Base-by-base conservation (phyloP, 1,140 invertebrate species). In the Drosophila yakuba region DNA sequence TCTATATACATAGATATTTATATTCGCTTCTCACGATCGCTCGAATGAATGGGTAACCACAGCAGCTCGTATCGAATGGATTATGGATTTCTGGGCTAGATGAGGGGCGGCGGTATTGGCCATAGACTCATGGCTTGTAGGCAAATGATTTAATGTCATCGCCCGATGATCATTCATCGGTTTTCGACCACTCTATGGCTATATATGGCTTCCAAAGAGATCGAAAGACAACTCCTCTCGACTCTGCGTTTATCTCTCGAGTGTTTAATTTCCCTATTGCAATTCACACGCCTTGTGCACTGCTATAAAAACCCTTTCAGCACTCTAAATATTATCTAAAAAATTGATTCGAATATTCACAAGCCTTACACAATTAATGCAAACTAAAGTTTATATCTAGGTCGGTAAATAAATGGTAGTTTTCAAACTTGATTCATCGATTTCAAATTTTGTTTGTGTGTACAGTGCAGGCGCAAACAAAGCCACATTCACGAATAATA, bases 131-230 rank as follows among this genome's bases (percentile, higher is more conserved):
- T 68, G 55, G 66, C 35, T 75, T 43, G 39, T 38, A 47, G 43
- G 62, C 64, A 44, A 55, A 85, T 85, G 81, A 85, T 85, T 85
- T 86, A 85, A 81, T 85, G 78, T 84, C 82, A 81, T 77, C 63
- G 58, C 12, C 59, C 81, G 78, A 81, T 77, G 78, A 84, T 85
- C 80, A 84, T 75, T 84, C 81, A 84, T 84, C 61, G 66, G 32
- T 41, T 23, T 32, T 50, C 32, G 32, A 51, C 50, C 32, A 60
- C 45, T 64, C 35, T 50, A 32, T 32, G 15, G 7, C 25, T 50
- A 36, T 52, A 52, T 78, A 78, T 64, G 75, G 75, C 75, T 78
- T 78, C 75, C 51, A 43, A 44, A 43, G 12, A 45, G 63, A 39
- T 15, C 12, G 15, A 25, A 20, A 25, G 3, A 28, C 35, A 54